Conservation (phyloP, 92 coral and sea anemone genomes). For the Epizoanthus scotinus region DNA sequence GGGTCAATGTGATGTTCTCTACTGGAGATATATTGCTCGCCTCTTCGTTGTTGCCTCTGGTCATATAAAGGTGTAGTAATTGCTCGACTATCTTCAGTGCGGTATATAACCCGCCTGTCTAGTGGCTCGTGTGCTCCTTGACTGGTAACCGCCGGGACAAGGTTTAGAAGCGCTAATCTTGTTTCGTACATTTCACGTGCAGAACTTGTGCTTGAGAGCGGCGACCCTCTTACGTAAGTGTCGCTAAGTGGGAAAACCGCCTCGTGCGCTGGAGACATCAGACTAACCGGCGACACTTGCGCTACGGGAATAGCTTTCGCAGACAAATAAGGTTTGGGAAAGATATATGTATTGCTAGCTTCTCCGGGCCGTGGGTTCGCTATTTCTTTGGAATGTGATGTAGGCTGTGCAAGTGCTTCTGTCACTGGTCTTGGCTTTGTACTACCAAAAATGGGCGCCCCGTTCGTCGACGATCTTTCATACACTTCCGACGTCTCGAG, state of each 20-base stretch:
- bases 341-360: slow-evolving; percentile 36
- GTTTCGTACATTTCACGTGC: slow-evolving; percentile 97
- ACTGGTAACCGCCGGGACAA: slow-evolving; percentile 56
- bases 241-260: slow-evolving; percentile 41
- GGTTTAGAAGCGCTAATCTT: slow-evolving; percentile 87
- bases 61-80: background rate
- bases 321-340: slow-evolving; percentile 52
- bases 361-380: slow-evolving; percentile 26
- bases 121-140: background rate
- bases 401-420: slow-evolving; percentile 32
- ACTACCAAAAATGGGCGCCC: slow-evolving; percentile 21
- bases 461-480: background rate
- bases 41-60: slow-evolving; percentile 13
- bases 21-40: background rate
- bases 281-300: slow-evolving; percentile 84
- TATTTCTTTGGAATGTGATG: slow-evolving; percentile 21
- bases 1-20: slow-evolving; percentile 18
- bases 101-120: background rate
- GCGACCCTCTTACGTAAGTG: slow-evolving; percentile 42
- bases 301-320: slow-evolving; percentile 75
- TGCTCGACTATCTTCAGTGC: background rate
- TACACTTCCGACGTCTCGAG: background rate
- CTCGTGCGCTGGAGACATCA: slow-evolving; percentile 40
- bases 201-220: slow-evolving; percentile 75
- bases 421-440: slow-evolving; percentile 31